Conservation (phyloP, 2,888 invertebrate genomes). For the Anoplius nigerrimus region DNA sequence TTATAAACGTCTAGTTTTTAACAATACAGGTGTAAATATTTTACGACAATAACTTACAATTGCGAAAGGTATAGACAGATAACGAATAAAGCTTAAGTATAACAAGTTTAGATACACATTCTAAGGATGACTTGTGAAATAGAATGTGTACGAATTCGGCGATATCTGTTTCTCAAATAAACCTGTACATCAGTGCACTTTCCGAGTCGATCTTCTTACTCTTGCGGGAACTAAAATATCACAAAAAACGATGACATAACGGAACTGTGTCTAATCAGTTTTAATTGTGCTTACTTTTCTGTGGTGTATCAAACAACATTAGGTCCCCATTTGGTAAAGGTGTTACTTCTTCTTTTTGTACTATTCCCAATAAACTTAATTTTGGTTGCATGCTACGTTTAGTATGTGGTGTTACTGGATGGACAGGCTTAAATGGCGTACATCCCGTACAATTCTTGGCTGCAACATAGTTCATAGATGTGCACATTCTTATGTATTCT, state of each 20-base stretch:
- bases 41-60: too few relatives aligned
- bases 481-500: neutral
- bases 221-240: conserved; percentile 42
- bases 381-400: conserved; percentile 25
- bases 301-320: conserved; percentile 39
- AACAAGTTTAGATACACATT: too few relatives aligned
- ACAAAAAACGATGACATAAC: conserved; percentile 3
- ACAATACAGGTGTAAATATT: too few relatives aligned
- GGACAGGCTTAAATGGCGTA: conserved; percentile 31
- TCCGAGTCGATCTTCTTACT: conserved; percentile 32
- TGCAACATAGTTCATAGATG: conserved; percentile 30
- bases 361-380: conserved; percentile 31
- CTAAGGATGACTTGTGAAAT: neutral
- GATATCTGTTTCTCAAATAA: neutral
- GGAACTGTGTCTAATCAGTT: neutral
- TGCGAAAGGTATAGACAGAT: too few relatives aligned
- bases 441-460: conserved; percentile 46
- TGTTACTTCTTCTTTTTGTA: conserved; percentile 10
- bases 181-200: neutral
- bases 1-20: too few relatives aligned
- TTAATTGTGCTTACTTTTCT: conserved; percentile 38
- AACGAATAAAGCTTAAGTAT: too few relatives aligned
- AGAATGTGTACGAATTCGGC: neutral
- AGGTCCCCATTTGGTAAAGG: conserved; percentile 24
- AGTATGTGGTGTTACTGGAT: conserved; percentile 49